These are phyloP conservation scores for Lonchura striata DNA, from an alignment of 2,113 vertebrate genomes.

Conservation along the genomic window DNA sequence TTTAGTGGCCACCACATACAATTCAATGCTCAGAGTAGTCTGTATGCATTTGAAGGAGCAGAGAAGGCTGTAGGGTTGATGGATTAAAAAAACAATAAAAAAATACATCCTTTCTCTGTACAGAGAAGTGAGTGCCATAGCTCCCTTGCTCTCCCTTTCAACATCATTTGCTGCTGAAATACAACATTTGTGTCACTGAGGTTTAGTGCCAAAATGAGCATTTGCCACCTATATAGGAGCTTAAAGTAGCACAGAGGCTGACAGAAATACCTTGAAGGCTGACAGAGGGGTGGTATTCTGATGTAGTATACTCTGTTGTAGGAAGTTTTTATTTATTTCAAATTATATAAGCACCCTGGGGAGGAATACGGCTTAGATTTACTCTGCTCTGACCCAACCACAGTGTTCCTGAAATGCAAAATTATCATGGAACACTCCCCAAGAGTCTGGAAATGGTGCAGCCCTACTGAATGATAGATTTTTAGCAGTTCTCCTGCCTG, in stretches of 20 bases:
- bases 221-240: slow-evolving; percentile 37
- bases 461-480: not conserved
- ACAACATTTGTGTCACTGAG: not conserved
- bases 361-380: slow-evolving; percentile 24
- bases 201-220: not conserved
- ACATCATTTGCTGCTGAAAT: not conserved
- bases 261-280: slow-evolving; percentile 51
- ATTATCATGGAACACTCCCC: not conserved
- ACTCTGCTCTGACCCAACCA: not conserved
- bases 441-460: not conserved
- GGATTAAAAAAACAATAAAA: not conserved
- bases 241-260: slow-evolving; percentile 54
- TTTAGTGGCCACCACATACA: not conserved
- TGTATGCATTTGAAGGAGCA: not conserved
- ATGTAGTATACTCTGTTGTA: not conserved
- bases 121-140: not conserved
- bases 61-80: not conserved
- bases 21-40: not conserved
- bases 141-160: not conserved
- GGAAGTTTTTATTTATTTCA: slow-evolving; percentile 54
- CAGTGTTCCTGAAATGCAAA: slow-evolving; percentile 8
- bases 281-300: not conserved
- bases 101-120: not conserved
- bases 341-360: slow-evolving; percentile 5
- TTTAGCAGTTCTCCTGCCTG: not conserved